Evolutionary conservation across 2,888 invertebrate genomes (phyloP).

Genomic region (Rhingia rostrata): DNA sequence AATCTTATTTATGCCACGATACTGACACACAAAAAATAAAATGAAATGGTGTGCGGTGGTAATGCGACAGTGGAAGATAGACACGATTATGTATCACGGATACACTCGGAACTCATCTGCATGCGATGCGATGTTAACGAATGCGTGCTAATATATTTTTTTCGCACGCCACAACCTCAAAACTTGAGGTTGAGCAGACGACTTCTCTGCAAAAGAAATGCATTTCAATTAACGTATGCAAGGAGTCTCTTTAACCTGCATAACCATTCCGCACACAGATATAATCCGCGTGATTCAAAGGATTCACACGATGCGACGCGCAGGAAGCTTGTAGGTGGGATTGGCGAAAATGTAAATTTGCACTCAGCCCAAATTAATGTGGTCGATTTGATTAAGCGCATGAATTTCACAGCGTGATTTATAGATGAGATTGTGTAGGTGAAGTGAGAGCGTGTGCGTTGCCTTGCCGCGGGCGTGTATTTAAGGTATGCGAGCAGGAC

Average conservation of each 20-base stretch:
- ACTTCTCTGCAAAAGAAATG: slow-evolving; percentile 31
- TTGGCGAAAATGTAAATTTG: slow-evolving; percentile 63
- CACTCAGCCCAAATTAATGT: slow-evolving; percentile 70
- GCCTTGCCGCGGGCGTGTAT: too few relatives aligned
- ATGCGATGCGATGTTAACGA: neutral
- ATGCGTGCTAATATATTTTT: slow-evolving; percentile 16
- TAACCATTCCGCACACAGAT: slow-evolving; percentile 17
- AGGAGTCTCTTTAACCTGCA: slow-evolving; percentile 15
- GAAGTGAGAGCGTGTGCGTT: neutral
- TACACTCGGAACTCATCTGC: neutral
- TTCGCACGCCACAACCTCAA: slow-evolving; percentile 28
- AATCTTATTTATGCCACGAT: slow-evolving; percentile 61
- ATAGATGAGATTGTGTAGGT: slow-evolving; percentile 15
- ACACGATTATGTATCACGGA: neutral
- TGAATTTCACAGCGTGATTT: slow-evolving; percentile 56
- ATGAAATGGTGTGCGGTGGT: neutral
- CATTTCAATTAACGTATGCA: slow-evolving; percentile 47
- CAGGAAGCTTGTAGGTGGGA: neutral
- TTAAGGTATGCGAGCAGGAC: too few relatives aligned
- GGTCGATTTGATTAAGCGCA: slow-evolving; percentile 71
- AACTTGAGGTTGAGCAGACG: slow-evolving; percentile 31
- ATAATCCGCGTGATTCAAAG: slow-evolving; percentile 30
- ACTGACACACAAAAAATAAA: slow-evolving; percentile 18
- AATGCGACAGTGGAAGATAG: slow-evolving; percentile 1
- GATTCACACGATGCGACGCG: slow-evolving; percentile 6